These are phyloP conservation scores for Myotis yumanensis DNA, from an alignment of 2,113 vertebrate genomes.

Conservation along the genomic window DNA sequence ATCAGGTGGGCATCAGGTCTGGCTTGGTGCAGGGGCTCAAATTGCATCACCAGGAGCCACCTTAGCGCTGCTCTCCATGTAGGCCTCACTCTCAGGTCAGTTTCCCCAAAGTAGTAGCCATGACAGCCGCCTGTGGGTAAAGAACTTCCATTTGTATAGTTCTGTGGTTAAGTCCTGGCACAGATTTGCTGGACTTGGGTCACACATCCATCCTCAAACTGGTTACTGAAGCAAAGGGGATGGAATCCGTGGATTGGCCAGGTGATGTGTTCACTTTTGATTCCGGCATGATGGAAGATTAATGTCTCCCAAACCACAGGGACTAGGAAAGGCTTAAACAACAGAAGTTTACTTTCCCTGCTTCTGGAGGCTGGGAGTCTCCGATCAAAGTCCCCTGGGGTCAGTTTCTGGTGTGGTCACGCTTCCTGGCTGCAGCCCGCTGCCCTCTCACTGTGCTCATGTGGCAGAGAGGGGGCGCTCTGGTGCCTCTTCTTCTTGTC, in stretches of 20 bases:
- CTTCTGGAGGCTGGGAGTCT: not conserved
- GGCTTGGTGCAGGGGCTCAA: not conserved
- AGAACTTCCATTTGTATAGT: not conserved
- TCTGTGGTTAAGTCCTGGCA: not conserved
- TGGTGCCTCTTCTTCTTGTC: not conserved
- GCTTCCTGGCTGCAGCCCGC: not conserved
- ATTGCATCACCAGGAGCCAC: not conserved
- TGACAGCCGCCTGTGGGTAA: not conserved
- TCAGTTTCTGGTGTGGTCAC: not conserved
- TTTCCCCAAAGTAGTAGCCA: fast-evolving
- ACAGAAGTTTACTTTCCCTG: not conserved
- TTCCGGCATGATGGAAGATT: not conserved
- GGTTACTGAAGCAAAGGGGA: not conserved
- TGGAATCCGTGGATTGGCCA: too few species aligned
- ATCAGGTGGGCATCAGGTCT: not conserved
- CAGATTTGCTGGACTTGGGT: not conserved
- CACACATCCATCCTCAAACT: not conserved
- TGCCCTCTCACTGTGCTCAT: not conserved
- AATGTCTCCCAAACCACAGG: not conserved
- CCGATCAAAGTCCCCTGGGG: not conserved
- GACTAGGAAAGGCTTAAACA: not conserved
- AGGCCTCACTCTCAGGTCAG: not conserved
- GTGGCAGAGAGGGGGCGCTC: not conserved
- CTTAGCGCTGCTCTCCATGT: not conserved
- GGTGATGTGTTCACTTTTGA: not conserved